Evolutionary conservation across 2,797 vertebrate species (phyloP).

Genomic region (Enteromius anoplus): DNA sequence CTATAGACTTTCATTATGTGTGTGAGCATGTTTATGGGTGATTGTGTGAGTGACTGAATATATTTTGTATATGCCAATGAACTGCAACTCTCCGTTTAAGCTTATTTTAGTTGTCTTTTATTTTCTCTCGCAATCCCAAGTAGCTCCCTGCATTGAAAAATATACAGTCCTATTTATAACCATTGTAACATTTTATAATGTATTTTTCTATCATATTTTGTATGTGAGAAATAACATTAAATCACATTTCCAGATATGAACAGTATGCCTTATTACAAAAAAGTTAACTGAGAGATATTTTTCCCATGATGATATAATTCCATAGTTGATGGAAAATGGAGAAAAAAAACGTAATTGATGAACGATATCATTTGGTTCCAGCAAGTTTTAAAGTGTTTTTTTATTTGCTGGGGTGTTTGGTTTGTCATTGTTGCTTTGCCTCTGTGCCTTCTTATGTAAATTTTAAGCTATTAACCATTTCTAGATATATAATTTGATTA

Average conservation of each 20-base stretch:
- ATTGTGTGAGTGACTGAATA: conserved; percentile 39
- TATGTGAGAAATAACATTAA: conserved; percentile 83
- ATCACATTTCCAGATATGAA: conserved; percentile 78
- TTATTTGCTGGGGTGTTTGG: conserved; percentile 54
- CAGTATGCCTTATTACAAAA: conserved; percentile 75
- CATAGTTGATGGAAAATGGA: conserved; percentile 3
- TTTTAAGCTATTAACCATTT: conserved; percentile 62
- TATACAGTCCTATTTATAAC: conserved; percentile 70
- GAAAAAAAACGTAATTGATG: conserved; percentile 11
- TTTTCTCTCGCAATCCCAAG: conserved; percentile 53
- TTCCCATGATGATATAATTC: conserved; percentile 36
- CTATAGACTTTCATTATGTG: conserved; percentile 27
- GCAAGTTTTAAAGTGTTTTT: conserved; percentile 33
- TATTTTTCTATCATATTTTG: conserved; percentile 87
- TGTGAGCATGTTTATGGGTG: conserved; percentile 25
- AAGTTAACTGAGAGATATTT: conserved; percentile 57
- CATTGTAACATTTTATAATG: conserved; percentile 82
- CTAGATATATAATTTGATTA: conserved; percentile 67
- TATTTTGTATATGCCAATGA: conserved; percentile 57
- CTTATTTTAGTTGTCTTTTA: conserved; percentile 40
- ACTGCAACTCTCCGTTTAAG: conserved; percentile 56
- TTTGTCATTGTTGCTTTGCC: conserved; percentile 73
- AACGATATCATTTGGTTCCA: conserved; percentile 48
- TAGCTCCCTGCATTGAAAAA: conserved; percentile 71
- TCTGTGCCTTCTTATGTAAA: conserved; percentile 76